Evolutionary conservation across 2,797 vertebrate genomes (phyloP).

Genomic region (Poeciliopsis paucimaculata): DNA sequence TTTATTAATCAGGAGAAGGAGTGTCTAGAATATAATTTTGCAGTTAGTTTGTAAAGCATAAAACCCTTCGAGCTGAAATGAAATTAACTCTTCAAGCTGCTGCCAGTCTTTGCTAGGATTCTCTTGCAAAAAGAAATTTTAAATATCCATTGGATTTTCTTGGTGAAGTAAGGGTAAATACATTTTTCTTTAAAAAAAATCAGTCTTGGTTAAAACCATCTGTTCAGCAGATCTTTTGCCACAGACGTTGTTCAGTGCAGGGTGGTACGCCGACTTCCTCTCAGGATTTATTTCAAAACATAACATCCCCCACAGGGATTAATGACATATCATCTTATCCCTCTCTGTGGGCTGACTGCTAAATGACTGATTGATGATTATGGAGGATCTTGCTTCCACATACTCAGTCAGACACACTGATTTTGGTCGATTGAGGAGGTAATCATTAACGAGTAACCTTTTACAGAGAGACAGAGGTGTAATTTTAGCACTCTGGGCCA

Average conservation of each 20-base stretch:
- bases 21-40: background rate
- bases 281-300: slow-evolving; percentile 25
- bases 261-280: slow-evolving; percentile 3
- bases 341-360: background rate
- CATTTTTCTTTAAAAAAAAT: background rate
- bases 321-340: slow-evolving; percentile 2
- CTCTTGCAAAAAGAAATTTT: too few relatives aligned
- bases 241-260: slow-evolving; percentile 6
- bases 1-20: slow-evolving; percentile 10
- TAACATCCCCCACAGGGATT: slow-evolving; percentile 18
- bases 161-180: too few relatives aligned
- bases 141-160: too few relatives aligned
- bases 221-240: slow-evolving; percentile 5
- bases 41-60: slow-evolving; percentile 12
- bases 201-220: slow-evolving; percentile 13
- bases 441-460: slow-evolving; percentile 42
- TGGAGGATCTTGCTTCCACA: background rate
- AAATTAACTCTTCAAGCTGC: background rate
- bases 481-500: slow-evolving; percentile 32
- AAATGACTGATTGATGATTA: slow-evolving; percentile 13
- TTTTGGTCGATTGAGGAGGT: slow-evolving; percentile 12
- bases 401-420: slow-evolving; percentile 25
- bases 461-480: slow-evolving; percentile 28
- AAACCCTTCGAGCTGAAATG: slow-evolving; percentile 2
- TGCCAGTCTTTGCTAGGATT: too few relatives aligned